Evolutionary conservation across 2,888 invertebrate genomes (phyloP).

Genomic region (Drosophila eohydei): DNA sequence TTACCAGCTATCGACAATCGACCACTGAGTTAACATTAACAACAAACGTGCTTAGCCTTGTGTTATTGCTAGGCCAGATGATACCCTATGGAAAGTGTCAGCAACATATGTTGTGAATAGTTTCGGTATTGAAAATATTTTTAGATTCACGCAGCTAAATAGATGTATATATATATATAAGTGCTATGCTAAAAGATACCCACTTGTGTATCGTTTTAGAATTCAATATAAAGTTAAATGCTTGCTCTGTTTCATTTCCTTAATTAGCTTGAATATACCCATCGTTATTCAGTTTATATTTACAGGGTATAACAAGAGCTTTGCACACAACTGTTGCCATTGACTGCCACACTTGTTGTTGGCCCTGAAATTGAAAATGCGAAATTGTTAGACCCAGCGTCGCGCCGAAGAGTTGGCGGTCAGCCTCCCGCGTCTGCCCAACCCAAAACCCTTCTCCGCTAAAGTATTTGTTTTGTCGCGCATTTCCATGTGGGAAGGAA

Average conservation of each 20-base stretch:
- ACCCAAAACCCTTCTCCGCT: neutral
- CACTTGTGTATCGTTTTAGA: no score
- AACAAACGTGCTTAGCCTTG: neutral
- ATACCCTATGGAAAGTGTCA: neutral
- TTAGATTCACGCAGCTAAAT: no score
- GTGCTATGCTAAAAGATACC: neutral
- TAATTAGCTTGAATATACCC: neutral
- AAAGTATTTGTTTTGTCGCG: slow-evolving; percentile 50
- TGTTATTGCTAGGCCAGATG: neutral
- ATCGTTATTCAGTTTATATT: no score
- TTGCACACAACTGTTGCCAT: slow-evolving; percentile 61
- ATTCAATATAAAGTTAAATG: no score
- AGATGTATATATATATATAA: no score
- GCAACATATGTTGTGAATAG: neutral
- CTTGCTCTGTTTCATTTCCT: neutral
- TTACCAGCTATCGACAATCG: slow-evolving; percentile 60
- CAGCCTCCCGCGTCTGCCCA: slow-evolving; percentile 35
- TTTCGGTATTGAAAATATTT: neutral
- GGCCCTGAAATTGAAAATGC: slow-evolving; percentile 74
- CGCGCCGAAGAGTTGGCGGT: slow-evolving; percentile 52
- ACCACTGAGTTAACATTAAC: slow-evolving; percentile 58
- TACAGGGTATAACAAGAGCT: slow-evolving; percentile 15
- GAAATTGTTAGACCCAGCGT: slow-evolving; percentile 54
- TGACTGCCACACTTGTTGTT: slow-evolving; percentile 44
- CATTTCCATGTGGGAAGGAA: slow-evolving; percentile 48